These are phyloP conservation scores for Ctenoplectra terminalis DNA, from an alignment of 1,140 invertebrate species.

Conservation along the genomic window DNA sequence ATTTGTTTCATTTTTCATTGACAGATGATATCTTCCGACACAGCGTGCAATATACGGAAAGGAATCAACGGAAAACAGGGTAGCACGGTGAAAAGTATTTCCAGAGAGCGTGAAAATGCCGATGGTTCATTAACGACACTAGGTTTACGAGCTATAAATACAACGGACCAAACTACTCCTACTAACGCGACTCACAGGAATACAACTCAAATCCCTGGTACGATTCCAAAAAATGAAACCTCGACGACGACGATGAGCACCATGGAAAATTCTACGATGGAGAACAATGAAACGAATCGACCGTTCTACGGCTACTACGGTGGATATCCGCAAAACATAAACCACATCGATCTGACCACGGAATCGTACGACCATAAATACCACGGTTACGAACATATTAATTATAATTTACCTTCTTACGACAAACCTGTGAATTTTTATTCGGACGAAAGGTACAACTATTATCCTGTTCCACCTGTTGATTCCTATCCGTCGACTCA, in stretches of 20 bases:
- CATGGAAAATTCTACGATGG: constrained; percentile 7
- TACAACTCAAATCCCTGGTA: background rate
- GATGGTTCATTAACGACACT: background rate
- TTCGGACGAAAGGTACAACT: constrained; percentile 40
- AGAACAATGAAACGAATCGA: constrained; percentile 16
- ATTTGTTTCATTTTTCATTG: background rate
- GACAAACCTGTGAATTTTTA: constrained; percentile 51
- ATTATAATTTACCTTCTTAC: constrained; percentile 49
- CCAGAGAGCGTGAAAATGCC: background rate
- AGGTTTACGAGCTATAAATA: background rate
- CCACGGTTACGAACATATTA: constrained; percentile 22
- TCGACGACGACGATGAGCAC: background rate
- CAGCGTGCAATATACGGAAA: constrained; percentile 4
- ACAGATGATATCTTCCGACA: background rate
- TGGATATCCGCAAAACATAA: constrained; percentile 74
- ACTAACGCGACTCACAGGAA: background rate
- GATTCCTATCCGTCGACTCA: constrained; percentile 23
- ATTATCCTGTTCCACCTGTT: constrained; percentile 3
- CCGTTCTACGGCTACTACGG: constrained; percentile 72
- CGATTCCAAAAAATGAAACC: background rate
- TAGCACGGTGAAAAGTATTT: background rate
- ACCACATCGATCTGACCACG: constrained; percentile 69
- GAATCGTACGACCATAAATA: constrained; percentile 22
- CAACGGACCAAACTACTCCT: background rate
- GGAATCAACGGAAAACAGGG: background rate